Evolutionary conservation across 2,797 vertebrate species (phyloP).

Genomic region (Hypotaenidia philippensis): DNA sequence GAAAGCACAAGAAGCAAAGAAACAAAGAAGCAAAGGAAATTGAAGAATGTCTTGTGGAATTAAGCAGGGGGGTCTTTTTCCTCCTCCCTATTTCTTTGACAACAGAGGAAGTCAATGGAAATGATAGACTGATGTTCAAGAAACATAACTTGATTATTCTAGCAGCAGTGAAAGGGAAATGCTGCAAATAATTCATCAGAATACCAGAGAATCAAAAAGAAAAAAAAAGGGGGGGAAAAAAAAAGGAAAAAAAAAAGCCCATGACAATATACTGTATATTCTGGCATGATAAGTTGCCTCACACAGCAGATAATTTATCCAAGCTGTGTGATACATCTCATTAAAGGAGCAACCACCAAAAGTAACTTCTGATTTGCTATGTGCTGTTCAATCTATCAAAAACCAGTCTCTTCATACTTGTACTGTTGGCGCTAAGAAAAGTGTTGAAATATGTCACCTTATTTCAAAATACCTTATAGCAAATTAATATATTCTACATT

Average conservation of each 20-base stretch:
- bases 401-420: background rate
- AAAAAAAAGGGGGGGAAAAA: background rate
- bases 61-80: constrained; percentile 28
- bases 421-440: constrained; percentile 28
- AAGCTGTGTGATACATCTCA: constrained; percentile 71
- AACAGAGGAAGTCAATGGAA: constrained; percentile 59
- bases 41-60: constrained; percentile 64
- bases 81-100: constrained; percentile 30
- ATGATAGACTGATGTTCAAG: constrained; percentile 70
- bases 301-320: constrained; percentile 72
- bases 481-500: constrained; percentile 51
- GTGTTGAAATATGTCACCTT: constrained; percentile 50
- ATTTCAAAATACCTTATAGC: constrained; percentile 56
- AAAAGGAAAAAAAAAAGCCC: constrained; percentile 41
- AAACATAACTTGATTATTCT: constrained; percentile 75
- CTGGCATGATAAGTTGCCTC: constrained; percentile 68
- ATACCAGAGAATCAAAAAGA: constrained; percentile 65
- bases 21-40: constrained; percentile 63
- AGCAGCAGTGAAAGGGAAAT: constrained; percentile 65
- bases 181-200: constrained; percentile 78
- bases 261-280: constrained; percentile 75
- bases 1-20: constrained; percentile 55
- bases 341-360: constrained; percentile 74
- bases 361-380: constrained; percentile 73
- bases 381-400: constrained; percentile 69